phyloP scores from a whole-genome alignment of 2,888 invertebrate species.

The Elegia similella region DNA sequence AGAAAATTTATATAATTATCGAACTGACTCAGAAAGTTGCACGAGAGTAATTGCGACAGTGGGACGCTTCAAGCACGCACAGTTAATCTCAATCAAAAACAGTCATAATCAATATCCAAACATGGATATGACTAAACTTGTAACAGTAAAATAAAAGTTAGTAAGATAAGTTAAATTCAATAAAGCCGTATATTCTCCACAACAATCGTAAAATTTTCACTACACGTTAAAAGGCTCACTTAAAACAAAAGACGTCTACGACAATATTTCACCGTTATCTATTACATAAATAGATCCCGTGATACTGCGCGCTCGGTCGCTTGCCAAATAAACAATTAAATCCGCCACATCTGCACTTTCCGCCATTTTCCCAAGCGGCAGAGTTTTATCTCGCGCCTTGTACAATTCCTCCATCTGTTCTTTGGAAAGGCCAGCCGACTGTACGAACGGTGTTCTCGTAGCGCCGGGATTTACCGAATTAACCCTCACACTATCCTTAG shows the following conservation, averaged over 20 bases:
- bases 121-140: too few relatives aligned
- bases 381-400: slow-evolving; percentile 88
- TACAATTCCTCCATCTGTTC: slow-evolving; percentile 83
- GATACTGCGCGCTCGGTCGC: slow-evolving; percentile 91
- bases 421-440: slow-evolving; percentile 87
- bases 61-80: too few relatives aligned
- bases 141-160: too few relatives aligned
- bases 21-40: too few relatives aligned
- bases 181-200: too few relatives aligned
- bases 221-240: slow-evolving; percentile 15
- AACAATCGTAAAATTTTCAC: neutral
- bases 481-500: slow-evolving; percentile 88
- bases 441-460: slow-evolving; percentile 83
- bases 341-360: slow-evolving; percentile 91
- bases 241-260: slow-evolving; percentile 34
- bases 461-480: slow-evolving; percentile 98
- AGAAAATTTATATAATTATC: too few relatives aligned
- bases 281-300: slow-evolving; percentile 86
- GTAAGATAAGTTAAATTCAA: too few relatives aligned
- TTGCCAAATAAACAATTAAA: slow-evolving; percentile 94
- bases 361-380: slow-evolving; percentile 93
- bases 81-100: too few relatives aligned
- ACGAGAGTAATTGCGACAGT: too few relatives aligned
- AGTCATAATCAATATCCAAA: too few relatives aligned
- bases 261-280: slow-evolving; percentile 70